Percentiles rank a stretch among this genome's conserved stretches.
Conservation (phyloP, 1,140 invertebrate genomes). For the Bombus vancouverensis region DNA sequence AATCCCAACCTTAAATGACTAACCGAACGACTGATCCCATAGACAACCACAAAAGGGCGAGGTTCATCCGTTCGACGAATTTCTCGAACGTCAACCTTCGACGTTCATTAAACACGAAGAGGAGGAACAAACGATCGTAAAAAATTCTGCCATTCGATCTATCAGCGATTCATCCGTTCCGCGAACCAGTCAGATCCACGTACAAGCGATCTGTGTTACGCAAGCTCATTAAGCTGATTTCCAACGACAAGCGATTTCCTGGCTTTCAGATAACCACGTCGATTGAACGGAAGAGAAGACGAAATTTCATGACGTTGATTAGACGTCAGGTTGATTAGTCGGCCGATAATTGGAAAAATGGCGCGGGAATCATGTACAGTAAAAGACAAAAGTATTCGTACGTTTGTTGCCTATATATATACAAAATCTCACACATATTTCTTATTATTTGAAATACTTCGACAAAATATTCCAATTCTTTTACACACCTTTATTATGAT, state of each 20-base stretch:
- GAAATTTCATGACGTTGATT: slow-evolving; percentile 34
- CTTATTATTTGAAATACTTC: no score
- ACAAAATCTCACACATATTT: no score
- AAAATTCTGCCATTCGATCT: neutral
- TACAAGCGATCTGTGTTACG: neutral
- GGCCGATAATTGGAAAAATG: slow-evolving; percentile 10
- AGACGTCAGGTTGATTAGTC: slow-evolving; percentile 3
- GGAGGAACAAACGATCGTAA: neutral
- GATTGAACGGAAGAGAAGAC: neutral
- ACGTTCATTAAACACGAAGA: slow-evolving; percentile 6
- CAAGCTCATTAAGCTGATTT: slow-evolving; percentile 15
- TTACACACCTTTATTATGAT: rapidly evolving
- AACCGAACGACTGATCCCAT: neutral
- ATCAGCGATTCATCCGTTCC: slow-evolving; percentile 6
- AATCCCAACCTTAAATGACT: neutral
- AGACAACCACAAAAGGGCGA: neutral
- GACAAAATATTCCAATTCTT: neutral
- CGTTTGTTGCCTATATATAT: no score
- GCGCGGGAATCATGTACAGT: neutral
- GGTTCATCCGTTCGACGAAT: neutral
- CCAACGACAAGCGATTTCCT: slow-evolving; percentile 19
- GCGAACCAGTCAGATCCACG: neutral
- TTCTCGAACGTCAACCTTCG: neutral
- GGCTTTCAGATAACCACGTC: slow-evolving; percentile 9
- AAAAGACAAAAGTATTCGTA: neutral